Evolutionary conservation across 1,140 invertebrate genomes (phyloP).

Genomic region (Pseudomyrmex sp.): DNA sequence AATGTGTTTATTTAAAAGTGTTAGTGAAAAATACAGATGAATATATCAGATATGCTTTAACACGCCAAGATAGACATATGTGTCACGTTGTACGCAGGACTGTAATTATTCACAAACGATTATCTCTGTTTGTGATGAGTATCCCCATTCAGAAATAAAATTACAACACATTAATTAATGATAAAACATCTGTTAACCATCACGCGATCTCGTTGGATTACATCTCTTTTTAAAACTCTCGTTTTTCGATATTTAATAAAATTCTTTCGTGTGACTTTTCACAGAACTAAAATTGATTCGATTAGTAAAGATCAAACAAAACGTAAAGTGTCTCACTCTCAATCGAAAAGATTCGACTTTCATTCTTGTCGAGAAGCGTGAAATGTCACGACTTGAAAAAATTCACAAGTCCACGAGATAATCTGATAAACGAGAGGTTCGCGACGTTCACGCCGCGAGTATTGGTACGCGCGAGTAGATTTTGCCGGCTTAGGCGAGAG

Average conservation of each 20-base stretch:
- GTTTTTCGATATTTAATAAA: slow-evolving; percentile 69
- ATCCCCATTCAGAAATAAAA: slow-evolving; percentile 15
- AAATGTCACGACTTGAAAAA: background rate
- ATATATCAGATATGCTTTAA: slow-evolving; percentile 7
- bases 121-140: slow-evolving; percentile 21
- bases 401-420: background rate
- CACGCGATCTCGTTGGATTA: slow-evolving; percentile 27
- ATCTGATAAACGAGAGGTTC: slow-evolving; percentile 16
- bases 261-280: slow-evolving; percentile 33
- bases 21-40: background rate
- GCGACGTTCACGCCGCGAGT: background rate
- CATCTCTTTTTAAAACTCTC: slow-evolving; percentile 54
- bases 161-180: slow-evolving; percentile 13
- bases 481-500: background rate
- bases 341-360: slow-evolving; percentile 19
- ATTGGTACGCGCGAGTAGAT: background rate
- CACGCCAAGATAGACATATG: background rate
- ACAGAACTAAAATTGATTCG: background rate
- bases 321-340: background rate
- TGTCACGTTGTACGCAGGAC: background rate
- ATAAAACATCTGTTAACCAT: background rate
- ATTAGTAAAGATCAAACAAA: background rate
- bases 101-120: slow-evolving; percentile 42
- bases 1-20: background rate
- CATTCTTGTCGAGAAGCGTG: slow-evolving; percentile 20